Base-by-base conservation (phyloP, 2,113 vertebrate genomes). In the Lasiurus cinereus region DNA sequence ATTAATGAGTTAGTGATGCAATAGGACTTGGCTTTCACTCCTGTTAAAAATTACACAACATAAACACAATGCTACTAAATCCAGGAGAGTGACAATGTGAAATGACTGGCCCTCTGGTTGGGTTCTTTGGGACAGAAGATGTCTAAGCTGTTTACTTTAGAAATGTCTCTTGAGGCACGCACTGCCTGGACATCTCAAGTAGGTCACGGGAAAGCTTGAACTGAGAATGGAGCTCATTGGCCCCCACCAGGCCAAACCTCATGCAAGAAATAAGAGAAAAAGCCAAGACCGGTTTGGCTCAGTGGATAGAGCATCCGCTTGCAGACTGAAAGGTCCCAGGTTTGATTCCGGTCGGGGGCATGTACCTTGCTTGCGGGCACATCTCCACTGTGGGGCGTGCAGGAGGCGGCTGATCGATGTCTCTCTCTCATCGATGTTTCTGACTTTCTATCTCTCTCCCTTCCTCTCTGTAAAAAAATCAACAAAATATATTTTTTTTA, bases 21-120 rank as follows among this genome's bases (percentile, higher is more conserved):
- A 59, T 46, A 80, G 29, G 21, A 90, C 29, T 92, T 88, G 48
- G 31, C 22, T 76, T 93, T 66, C 59, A 62, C n/a, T 2, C 52
- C 46, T 80, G 31, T 85, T 87, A 79, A 89, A 93, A 93, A 95
- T 79, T 33, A 79, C 15, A 66, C 59, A 77, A 90, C 48, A 83
- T 94, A 91, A n/a, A 8, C 39, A 50, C 83, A 96, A 91, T 78
- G 19, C 43, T 74, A 86, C 66, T 79, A 95, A 94, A 74, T 76
- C 27, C 46, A 92, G 9, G 70, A 86, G n/a, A 91, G 5, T 72
- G 64, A 67, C 80, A 27, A 89, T 78, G 77, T 93, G 22, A 96
- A 96, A 93, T 80, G 66, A 62, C 8, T 59, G 18, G 8, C 43
- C 73, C 24, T 52, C 27, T 76, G 64, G 3, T 50, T 95, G 59